Base-by-base conservation (phyloP, 2,113 vertebrate species). In the Pelecanoides urinatrix region DNA sequence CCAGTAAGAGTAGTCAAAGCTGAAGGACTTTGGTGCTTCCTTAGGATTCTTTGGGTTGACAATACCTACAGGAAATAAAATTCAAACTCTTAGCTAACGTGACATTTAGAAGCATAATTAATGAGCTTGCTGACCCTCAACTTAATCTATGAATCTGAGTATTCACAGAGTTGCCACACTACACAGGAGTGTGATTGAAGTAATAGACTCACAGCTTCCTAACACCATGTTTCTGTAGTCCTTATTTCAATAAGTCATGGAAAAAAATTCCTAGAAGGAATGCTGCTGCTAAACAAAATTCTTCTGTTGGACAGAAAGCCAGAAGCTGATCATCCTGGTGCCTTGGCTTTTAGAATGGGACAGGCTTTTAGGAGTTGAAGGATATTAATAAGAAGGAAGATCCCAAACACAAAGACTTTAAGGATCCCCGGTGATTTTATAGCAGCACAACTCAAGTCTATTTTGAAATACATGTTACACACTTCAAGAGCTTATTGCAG, bases 1-100 rank as follows among this genome's bases (percentile, higher is more conserved):
- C 99, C 99, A 99, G 21, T 99, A 99, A 20, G 99, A 99, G 91
- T 99, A 99, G 98, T 99, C 99, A 93, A 99, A 99, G 98, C 99
- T 99, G 98, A 99, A 99, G 76, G 98, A 99, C 98, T 99, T 99
- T 92, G 99, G 98, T 94, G 99, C 98, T 98, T 99, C 99, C 98
- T 99, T 99, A 92, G 99, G 99, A 92, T 99, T 99, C 98, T 99
- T 99, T 98, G 99, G 99, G 96, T 99, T 99, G 90, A 98, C 71
- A 98, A 99, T 99, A 98, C 98, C 99, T 99, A 98, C 34, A 97
- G 70, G 45, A 96, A 80, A 95, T 75, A 96, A 93, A 95, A 88
- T 23, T 23, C n/a, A 91, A 63, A 83, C 40, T 55, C 53, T 96
- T 61, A 97, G 56, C 20, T 61, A 86, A n/a, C 30, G 56, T 74